phyloP scores from a whole-genome alignment of 2,113 vertebrate genomes.

The Trichechus manatus region DNA sequence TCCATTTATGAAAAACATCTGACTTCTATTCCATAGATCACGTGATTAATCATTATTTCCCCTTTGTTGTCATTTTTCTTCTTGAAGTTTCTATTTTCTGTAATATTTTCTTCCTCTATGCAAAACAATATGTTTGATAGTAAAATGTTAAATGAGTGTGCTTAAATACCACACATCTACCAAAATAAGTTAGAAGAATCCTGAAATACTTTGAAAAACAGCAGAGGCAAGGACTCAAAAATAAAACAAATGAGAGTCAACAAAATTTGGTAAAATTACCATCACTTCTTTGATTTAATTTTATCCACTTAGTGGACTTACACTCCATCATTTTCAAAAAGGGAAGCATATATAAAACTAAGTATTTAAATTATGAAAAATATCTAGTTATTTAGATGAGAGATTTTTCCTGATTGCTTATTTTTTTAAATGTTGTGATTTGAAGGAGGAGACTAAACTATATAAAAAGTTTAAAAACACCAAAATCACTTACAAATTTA shows the following conservation, averaged over 20 bases:
- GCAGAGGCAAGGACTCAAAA: not conserved
- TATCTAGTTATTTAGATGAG: not conserved
- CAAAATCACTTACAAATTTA: conserved; percentile 12
- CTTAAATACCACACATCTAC: conserved; percentile 15
- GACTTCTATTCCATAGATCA: conserved; percentile 5
- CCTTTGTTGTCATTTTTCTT: not conserved
- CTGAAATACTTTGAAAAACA: conserved; percentile 47
- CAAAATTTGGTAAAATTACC: conserved; percentile 17
- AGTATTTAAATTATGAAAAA: conserved; percentile 52
- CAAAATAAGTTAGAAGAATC: conserved; percentile 48
- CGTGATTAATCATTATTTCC: conserved; percentile 18
- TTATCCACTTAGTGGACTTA: not conserved
- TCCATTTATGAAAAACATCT: conserved; percentile 37
- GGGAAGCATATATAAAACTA: not conserved
- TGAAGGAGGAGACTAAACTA: conserved; percentile 15
- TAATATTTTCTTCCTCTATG: not conserved
- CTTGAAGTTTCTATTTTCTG: conserved; percentile 34
- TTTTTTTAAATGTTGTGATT: not conserved
- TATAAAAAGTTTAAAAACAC: not conserved
- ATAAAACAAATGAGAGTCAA: conserved; percentile 51
- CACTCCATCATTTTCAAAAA: not conserved
- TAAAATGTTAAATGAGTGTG: conserved; percentile 49
- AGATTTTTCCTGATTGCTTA: conserved; percentile 35
- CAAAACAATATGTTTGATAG: conserved; percentile 42
- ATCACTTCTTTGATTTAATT: conserved; percentile 23